These are phyloP conservation scores for Actinia equina DNA, from an alignment of 64 coral and sea anemone genomes.

Conservation along the genomic window DNA sequence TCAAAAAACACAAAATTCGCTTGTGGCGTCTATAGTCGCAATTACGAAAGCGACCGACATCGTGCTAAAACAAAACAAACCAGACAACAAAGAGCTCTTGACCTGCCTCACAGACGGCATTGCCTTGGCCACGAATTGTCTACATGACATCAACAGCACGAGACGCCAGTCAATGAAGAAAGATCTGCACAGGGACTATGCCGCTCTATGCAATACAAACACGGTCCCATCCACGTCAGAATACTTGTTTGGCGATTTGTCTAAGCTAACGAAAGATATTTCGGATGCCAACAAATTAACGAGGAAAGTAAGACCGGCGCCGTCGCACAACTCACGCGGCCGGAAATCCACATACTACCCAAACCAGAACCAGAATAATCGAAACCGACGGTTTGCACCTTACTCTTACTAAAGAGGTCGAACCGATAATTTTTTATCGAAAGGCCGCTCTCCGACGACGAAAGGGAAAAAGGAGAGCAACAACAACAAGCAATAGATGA, in stretches of 20 bases:
- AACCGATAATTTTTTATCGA: slow-evolving; percentile 47
- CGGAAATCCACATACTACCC: slow-evolving; percentile 25
- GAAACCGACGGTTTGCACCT: slow-evolving; percentile 30
- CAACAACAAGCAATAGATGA: slow-evolving; percentile 4
- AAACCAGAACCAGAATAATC: slow-evolving; percentile 9
- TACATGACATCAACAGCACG: slow-evolving; percentile 18
- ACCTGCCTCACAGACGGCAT: slow-evolving; percentile 25
- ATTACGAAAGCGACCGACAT: slow-evolving; percentile 27
- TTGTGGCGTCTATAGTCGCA: slow-evolving; percentile 18
- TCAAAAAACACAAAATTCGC: slow-evolving; percentile 34
- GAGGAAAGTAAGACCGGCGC: slow-evolving; percentile 29
- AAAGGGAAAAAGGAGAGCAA: slow-evolving; percentile 38
- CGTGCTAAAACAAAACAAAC: background rate
- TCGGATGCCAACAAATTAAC: slow-evolving; percentile 46
- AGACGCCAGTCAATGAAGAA: slow-evolving; percentile 37
- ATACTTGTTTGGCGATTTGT: slow-evolving; percentile 57
- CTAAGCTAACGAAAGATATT: slow-evolving; percentile 61
- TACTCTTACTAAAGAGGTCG: slow-evolving; percentile 18
- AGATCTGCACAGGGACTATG: slow-evolving; percentile 43
- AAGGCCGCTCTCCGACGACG: slow-evolving; percentile 36
- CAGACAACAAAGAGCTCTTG: slow-evolving; percentile 4
- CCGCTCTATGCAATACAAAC: slow-evolving; percentile 28
- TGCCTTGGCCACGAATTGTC: slow-evolving; percentile 17
- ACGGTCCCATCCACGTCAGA: slow-evolving; percentile 44
- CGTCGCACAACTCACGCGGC: background rate